Conservation (phyloP, 1,140 invertebrate species). For the Ruditapes philippinarum region DNA sequence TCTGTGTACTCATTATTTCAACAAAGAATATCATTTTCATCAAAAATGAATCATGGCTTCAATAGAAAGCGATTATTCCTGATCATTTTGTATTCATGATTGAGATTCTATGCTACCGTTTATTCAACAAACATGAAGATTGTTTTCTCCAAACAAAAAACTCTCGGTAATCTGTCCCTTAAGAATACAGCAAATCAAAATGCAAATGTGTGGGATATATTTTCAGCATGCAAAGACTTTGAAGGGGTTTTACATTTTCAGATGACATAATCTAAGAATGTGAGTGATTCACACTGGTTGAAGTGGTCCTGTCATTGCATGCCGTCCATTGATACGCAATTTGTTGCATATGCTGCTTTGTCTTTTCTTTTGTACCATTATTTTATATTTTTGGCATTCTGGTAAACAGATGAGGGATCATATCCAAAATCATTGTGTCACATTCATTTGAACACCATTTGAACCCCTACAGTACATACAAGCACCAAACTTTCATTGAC, state of each 20-base stretch:
- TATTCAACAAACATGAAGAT: conserved; percentile 10
- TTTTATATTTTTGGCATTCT: too few species aligned
- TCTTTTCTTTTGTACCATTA: too few species aligned
- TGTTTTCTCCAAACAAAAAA: conserved; percentile 11
- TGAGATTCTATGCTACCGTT: neutral
- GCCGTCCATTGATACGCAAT: too few species aligned
- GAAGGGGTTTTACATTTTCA: neutral
- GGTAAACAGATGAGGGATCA: too few species aligned
- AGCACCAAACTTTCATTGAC: too few species aligned
- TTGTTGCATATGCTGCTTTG: too few species aligned
- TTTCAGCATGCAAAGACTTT: neutral
- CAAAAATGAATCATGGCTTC: conserved; percentile 7
- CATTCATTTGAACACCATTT: too few species aligned
- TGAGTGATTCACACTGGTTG: conserved; percentile 18
- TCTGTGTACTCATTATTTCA: conserved; percentile 4
- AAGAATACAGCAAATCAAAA: conserved; percentile 39
- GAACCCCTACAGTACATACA: too few species aligned
- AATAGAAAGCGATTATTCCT: conserved; percentile 18
- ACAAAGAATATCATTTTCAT: conserved; percentile 37
- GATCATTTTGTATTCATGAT: conserved; percentile 41
- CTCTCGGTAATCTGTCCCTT: conserved; percentile 33
- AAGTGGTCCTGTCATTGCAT: neutral
- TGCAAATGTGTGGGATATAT: conserved; percentile 31
- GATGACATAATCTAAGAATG: conserved; percentile 43
- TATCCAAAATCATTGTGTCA: too few species aligned